Evolutionary conservation across 2,888 invertebrate species (phyloP), one percentile per base, ranked within the genome.

Genomic region (Bursaphelenchus okinawaensis): DNA sequence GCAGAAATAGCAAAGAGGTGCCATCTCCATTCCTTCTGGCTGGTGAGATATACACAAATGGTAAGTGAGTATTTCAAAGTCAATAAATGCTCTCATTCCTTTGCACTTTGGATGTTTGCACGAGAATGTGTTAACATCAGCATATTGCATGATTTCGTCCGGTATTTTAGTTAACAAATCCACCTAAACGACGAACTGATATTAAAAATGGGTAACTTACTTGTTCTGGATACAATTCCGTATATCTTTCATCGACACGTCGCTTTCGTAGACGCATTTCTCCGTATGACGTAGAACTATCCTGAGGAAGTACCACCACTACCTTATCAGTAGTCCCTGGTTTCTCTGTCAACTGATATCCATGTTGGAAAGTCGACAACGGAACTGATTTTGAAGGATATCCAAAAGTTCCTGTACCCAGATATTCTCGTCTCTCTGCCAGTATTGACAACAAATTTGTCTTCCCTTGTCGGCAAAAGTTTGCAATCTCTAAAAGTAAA

Each of bases 231-330:
- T 31, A 40, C 51, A 59, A 29, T 50, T 12, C 7, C 20, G 22
- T 52, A 22, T 8, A 58, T 50, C 57, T 51, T 50, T 52, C 52
- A 24, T 65, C 63, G 7, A 70, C 58, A 20, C 68, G 54, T 16
- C 59, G 62, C n/a, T 63, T 58, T 12, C 71, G 28, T 29, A 71
- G 31, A 24, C 62, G 59, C 71, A 71, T 71, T 24, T 71, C 72
- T n/a, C 71, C 72, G 28, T 55, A 69, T 22, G 67, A 57, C 28
- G 62, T 72, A 50, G 71, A 62, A 31, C 60, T 52, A 19, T 74
- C 72, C 20, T 69, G 69, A 22, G 73, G 73, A 63, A 73, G 67
- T 12, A 75, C 71, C 24, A 74, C 20, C 22, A 69, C 63, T 9
- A 62, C 62, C 7, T 66, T 51, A 51, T 75, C 66, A 16, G 40